Conservation (phyloP, 2,113 vertebrate species). For the Lepidothrix coronata region DNA sequence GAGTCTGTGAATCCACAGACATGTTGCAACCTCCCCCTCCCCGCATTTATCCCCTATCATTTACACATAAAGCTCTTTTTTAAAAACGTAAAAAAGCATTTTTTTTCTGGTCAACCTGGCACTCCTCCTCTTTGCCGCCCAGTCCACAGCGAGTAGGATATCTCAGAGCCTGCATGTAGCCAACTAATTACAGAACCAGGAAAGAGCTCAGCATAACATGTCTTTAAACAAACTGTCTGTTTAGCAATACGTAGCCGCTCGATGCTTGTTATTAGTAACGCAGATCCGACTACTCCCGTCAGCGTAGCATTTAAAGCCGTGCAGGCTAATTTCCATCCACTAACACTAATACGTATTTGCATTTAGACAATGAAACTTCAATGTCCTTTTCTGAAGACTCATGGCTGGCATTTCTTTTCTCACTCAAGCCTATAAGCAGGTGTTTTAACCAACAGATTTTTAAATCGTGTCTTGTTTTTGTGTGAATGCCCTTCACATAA, state of each 20-base stretch:
- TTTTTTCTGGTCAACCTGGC: background rate
- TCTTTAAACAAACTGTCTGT: slow-evolving; percentile 20
- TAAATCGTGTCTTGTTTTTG: background rate
- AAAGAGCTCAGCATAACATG: slow-evolving; percentile 25
- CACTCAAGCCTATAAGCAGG: background rate
- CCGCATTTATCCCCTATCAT: background rate
- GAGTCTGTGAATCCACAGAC: background rate
- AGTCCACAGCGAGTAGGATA: background rate
- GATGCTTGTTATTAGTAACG: background rate
- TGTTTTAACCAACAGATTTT: background rate
- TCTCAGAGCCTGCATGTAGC: background rate
- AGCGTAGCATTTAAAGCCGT: background rate
- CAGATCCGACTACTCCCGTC: background rate
- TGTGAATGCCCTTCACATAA: background rate
- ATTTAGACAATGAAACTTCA: background rate
- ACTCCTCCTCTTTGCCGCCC: background rate
- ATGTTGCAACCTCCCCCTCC: background rate
- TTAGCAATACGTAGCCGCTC: slow-evolving; percentile 20
- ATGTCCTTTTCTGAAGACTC: background rate
- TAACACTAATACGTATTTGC: background rate
- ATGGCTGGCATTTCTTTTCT: background rate
- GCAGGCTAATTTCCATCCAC: background rate
- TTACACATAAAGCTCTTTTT: background rate
- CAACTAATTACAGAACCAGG: slow-evolving; percentile 9
- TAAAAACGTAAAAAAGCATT: background rate